Evolutionary conservation across 1,140 invertebrate species (phyloP), one percentile per base, ranked within the genome.

Genomic region (Wiebesia pumilae): DNA sequence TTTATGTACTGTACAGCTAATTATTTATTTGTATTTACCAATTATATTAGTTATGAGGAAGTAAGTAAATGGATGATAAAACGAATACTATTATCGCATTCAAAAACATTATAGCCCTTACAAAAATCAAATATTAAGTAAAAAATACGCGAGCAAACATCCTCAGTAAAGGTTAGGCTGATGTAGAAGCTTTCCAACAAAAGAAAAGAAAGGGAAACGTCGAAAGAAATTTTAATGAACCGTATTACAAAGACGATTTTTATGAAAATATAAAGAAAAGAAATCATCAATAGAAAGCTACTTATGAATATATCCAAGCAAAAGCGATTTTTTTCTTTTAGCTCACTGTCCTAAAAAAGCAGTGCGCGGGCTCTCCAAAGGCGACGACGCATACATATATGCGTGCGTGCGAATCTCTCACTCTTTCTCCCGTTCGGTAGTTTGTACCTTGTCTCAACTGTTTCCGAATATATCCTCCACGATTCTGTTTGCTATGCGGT

Each of bases 311-410:
- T 19, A 47, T 62, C 69, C 27, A 3, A 81, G 67, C 43, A 40
- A 85, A 85, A 80, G 62, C 75, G 35, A 79, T 43, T 79, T 54
- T 54, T 81, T 54, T 73, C 79, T 51, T 47, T 58, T 51, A 47
- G 67, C 35, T 79, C 47, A 81, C 84, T 75, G 84, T 85, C 84
- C 84, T 73, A 80, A 81, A 85, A 85, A 85, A 77, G 33, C 30
- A 54, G 40, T 24, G 71, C 71, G 71, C 71, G 38, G 27, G 6
- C n/a, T 35, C 33, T 21, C 40, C 21, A 75, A 43, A n/a, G 14
- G 19, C 51, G 69, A n/a, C 71, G 38, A 73, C 71, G 38, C 47
- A 77, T 33, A 58, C 35, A 75, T 33, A 58, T 35, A 83, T 35
- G 54, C 3, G 30, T 14, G 12, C 38, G 71, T 24, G 6, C 9